Conservation (phyloP, 1,140 invertebrate species). For the Tetraneura akinire region DNA sequence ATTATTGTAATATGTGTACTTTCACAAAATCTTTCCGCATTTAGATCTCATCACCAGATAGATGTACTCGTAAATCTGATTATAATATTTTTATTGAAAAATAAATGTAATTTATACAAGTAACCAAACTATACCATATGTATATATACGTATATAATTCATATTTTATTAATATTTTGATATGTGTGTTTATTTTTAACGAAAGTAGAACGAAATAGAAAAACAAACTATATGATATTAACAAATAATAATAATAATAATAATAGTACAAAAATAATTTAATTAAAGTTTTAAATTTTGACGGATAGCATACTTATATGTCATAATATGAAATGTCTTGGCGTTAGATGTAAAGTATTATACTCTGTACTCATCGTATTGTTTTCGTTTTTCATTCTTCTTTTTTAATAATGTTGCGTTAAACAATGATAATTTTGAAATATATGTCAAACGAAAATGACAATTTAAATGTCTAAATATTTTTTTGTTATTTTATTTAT, state of each 20-base stretch:
- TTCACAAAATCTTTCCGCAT: neutral
- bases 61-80: constrained; percentile 10
- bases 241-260: neutral
- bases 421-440: neutral
- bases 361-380: neutral
- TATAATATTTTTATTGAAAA: constrained; percentile 8
- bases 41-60: neutral
- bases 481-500: too few relatives aligned
- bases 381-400: constrained; percentile 19
- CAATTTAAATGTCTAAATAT: too few relatives aligned
- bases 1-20: neutral
- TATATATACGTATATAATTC: neutral
- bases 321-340: neutral
- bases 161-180: too few relatives aligned
- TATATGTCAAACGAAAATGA: neutral
- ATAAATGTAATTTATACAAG: neutral
- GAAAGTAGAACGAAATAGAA: constrained; percentile 23
- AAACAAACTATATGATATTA: neutral
- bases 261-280: constrained; percentile 5
- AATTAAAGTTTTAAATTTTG: constrained; percentile 31
- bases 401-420: neutral
- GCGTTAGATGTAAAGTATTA: neutral
- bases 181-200: neutral
- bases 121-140: constrained; percentile 10
- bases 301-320: neutral